Evolutionary conservation across 2,113 vertebrate genomes (phyloP).

Genomic region (Polypterus bichir): DNA sequence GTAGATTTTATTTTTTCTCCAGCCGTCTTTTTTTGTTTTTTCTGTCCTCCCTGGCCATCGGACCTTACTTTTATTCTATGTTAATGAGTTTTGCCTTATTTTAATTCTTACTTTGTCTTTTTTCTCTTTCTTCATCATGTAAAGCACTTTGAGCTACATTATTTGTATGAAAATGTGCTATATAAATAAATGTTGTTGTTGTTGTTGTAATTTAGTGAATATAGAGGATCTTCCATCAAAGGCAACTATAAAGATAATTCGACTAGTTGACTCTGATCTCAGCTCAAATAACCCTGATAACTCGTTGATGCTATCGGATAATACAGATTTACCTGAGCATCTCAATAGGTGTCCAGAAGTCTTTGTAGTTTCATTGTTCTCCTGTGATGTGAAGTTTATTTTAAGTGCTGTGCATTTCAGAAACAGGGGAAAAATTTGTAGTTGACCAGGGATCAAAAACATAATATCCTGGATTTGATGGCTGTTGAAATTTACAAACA

Average conservation of each 20-base stretch:
- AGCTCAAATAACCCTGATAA: conserved; percentile 19
- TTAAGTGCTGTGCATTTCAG: conserved; percentile 8
- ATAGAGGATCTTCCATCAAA: conserved; percentile 23
- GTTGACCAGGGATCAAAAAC: conserved; percentile 18
- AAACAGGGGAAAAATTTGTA: conserved; percentile 8
- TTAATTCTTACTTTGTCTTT: no score
- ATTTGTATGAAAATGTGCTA: conserved; percentile 7
- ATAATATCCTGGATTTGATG: conserved; percentile 12
- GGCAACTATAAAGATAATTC: conserved; percentile 10
- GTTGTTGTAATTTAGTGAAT: conserved; percentile 15
- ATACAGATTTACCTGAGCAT: conserved; percentile 12
- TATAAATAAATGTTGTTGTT: conserved; percentile 17
- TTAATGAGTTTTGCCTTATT: no score
- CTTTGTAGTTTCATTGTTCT: conserved; percentile 21
- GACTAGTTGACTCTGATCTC: no score
- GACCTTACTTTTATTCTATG: no score
- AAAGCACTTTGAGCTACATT: neutral
- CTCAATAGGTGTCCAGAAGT: conserved; percentile 4
- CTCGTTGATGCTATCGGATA: conserved; percentile 20
- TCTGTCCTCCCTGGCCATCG: no score
- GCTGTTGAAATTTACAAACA: conserved; percentile 16
- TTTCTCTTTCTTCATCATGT: no score
- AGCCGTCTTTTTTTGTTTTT: no score
- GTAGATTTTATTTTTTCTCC: no score
- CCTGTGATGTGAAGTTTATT: conserved; percentile 8